A percentile compares a stretch with the other conserved stretches of the same genome.
phyloP scores from a whole-genome alignment of 1,140 invertebrate genomes.

The Phenacoccus solenopsis region DNA sequence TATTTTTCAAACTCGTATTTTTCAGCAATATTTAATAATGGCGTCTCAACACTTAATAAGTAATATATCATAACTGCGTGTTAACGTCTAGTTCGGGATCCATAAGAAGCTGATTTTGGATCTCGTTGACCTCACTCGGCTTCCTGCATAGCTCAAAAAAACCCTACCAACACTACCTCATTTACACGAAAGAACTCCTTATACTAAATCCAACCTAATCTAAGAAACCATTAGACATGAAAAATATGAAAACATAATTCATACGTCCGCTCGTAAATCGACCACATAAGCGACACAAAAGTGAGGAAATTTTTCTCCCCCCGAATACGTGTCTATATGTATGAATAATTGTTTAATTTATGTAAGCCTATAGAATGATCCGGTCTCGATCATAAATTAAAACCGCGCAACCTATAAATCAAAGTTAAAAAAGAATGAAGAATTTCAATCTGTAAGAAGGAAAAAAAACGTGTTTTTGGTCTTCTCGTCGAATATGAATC shows the following conservation, averaged over 20 bases:
- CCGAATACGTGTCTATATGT: background rate
- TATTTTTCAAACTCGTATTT: too few relatives aligned
- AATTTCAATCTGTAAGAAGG: constrained; percentile 9
- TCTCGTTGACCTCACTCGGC: too few relatives aligned
- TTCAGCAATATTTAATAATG: too few relatives aligned
- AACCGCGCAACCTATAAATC: constrained; percentile 4
- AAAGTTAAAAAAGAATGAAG: background rate
- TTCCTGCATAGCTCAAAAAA: too few relatives aligned
- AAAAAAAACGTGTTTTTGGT: constrained; percentile 13
- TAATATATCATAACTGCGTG: too few relatives aligned
- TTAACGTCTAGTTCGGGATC: too few relatives aligned
- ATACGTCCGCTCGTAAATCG: background rate
- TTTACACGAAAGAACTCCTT: too few relatives aligned
- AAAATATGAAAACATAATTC: constrained; percentile 7
- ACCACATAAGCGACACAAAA: background rate
- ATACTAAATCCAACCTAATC: too few relatives aligned
- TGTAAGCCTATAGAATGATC: constrained; percentile 9
- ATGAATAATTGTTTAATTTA: constrained; percentile 16
- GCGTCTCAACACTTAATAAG: too few relatives aligned
- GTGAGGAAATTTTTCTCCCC: background rate
- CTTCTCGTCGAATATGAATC: background rate
- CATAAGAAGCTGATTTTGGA: too few relatives aligned
- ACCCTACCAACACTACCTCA: background rate
- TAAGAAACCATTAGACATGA: too few relatives aligned
- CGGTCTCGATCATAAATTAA: constrained; percentile 12